Conservation (phyloP, 1,140 invertebrate genomes). For the Centruroides vittatus region DNA sequence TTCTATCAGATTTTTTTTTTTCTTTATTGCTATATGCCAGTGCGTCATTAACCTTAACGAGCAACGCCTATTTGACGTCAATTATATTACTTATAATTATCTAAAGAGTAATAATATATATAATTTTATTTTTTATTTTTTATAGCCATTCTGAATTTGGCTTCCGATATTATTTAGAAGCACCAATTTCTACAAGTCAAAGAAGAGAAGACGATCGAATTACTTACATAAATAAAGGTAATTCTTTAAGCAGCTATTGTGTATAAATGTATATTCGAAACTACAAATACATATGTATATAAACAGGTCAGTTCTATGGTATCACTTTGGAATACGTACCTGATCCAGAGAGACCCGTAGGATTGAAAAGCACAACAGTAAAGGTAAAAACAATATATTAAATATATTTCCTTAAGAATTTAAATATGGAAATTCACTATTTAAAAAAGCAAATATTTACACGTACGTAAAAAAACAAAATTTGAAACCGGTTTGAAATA, state of each 20-base stretch:
- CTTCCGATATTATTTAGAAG: slow-evolving; percentile 92
- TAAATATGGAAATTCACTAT: too few species aligned
- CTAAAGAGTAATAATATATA: not conserved
- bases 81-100: too few species aligned
- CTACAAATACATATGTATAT: too few species aligned
- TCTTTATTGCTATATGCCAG: not conserved
- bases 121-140: not conserved
- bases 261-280: too few species aligned
- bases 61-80: too few species aligned
- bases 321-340: slow-evolving; percentile 93
- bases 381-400: slow-evolving; percentile 51
- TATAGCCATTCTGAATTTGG: slow-evolving; percentile 25
- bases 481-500: too few species aligned
- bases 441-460: too few species aligned
- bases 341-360: slow-evolving; percentile 67
- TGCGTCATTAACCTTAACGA: too few species aligned
- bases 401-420: too few species aligned
- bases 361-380: slow-evolving; percentile 66
- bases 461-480: too few species aligned
- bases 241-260: too few species aligned
- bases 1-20: not conserved
- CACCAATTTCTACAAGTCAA: slow-evolving; percentile 93
- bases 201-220: slow-evolving; percentile 92
- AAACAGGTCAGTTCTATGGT: slow-evolving; percentile 75
- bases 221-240: slow-evolving; percentile 92